A percentile compares a stretch with the other conserved stretches of the same genome.
Evolutionary conservation across 2,113 vertebrate species (phyloP).

Genomic region (Conger conger): DNA sequence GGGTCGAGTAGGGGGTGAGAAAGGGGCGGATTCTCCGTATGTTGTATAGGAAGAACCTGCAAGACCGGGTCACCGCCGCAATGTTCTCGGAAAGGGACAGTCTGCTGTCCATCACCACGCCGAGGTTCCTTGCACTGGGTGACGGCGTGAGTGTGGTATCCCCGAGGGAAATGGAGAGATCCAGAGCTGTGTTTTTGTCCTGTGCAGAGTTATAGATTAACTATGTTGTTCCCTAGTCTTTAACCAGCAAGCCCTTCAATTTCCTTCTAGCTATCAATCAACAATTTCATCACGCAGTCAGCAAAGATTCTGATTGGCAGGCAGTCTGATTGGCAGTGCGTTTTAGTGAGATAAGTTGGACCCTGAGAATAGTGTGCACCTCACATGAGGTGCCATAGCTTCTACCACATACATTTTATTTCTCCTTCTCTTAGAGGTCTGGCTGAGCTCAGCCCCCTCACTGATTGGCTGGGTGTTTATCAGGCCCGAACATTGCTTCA

Average conservation of each 20-base stretch:
- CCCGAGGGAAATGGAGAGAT: no score
- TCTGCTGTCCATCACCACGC: no score
- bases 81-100: no score
- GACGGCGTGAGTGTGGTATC: no score
- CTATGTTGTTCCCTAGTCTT: not conserved
- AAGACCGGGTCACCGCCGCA: no score
- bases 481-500: not conserved
- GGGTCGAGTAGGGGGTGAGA: no score
- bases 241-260: not conserved
- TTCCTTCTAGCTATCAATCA: not conserved
- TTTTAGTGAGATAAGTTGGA: not conserved
- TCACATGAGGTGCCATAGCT: not conserved
- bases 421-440: not conserved
- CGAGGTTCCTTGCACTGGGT: no score
- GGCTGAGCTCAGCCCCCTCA: not conserved
- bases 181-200: slow-evolving; percentile 8
- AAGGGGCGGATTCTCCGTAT: no score
- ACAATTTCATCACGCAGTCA: not conserved
- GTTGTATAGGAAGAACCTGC: no score
- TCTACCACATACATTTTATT: not conserved
- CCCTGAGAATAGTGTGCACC: not conserved
- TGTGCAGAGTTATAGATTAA: slow-evolving; percentile 16
- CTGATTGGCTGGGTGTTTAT: not conserved
- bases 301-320: not conserved
- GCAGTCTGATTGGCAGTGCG: not conserved